phyloP scores from a whole-genome alignment of 2,113 vertebrate genomes.

The Clinocottus analis region DNA sequence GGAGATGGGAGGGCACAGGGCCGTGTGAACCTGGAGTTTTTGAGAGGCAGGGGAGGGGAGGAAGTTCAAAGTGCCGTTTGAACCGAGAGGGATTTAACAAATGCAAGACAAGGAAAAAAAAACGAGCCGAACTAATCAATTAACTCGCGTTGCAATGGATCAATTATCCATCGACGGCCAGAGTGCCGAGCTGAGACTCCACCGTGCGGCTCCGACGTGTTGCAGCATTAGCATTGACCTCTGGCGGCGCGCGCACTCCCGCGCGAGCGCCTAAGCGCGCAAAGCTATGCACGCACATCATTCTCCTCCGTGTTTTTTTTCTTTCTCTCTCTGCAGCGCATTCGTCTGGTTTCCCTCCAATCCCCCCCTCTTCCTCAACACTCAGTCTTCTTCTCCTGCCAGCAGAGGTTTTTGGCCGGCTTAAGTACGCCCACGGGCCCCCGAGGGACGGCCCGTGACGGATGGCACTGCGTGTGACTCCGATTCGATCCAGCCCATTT shows the following conservation, averaged over 20 bases:
- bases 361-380: constrained; percentile 11
- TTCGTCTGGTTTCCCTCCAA: constrained; percentile 54
- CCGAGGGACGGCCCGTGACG: constrained; percentile 78
- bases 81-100: constrained; percentile 65
- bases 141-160: constrained; percentile 69
- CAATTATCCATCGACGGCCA: constrained; percentile 62
- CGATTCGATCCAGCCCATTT: constrained; percentile 78
- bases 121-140: constrained; percentile 72
- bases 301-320: constrained; percentile 45
- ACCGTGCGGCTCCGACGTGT: constrained; percentile 22
- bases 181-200: constrained; percentile 59
- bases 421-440: constrained; percentile 76
- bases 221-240: constrained; percentile 67
- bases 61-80: constrained; percentile 62
- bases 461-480: constrained; percentile 79
- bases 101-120: constrained; percentile 34
- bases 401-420: constrained; percentile 71
- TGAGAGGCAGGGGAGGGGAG: constrained; percentile 32
- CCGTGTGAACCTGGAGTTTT: constrained; percentile 72
- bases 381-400: constrained; percentile 58
- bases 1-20: constrained; percentile 43
- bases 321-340: constrained; percentile 38
- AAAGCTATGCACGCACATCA: constrained; percentile 50
- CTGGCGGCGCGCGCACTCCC: constrained; percentile 1
- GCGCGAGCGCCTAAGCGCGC: constrained; percentile 46